phyloP scores from a whole-genome alignment of 2,888 invertebrate genomes.

The Ptilodon capucinus region DNA sequence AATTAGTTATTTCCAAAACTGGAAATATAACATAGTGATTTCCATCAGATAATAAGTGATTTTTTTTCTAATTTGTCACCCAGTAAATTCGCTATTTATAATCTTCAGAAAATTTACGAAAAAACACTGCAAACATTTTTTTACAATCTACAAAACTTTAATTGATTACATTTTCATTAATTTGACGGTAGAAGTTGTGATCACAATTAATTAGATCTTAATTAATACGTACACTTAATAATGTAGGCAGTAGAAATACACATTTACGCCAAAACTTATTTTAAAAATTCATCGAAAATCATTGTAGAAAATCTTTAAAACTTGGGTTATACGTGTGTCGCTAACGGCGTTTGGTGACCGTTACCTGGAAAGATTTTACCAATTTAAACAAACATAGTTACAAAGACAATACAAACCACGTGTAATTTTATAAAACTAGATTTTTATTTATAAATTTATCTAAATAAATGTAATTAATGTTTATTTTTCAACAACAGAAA shows the following conservation, averaged over 20 bases:
- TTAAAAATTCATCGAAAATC: constrained; percentile 39
- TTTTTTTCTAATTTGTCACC: neutral
- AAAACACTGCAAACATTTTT: constrained; percentile 6
- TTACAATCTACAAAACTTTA: constrained; percentile 20
- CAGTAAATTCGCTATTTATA: neutral
- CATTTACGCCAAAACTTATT: constrained; percentile 13
- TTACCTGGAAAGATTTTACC: constrained; percentile 63
- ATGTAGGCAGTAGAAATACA: constrained; percentile 6
- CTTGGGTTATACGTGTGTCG: constrained; percentile 83
- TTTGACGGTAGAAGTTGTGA: constrained; percentile 23
- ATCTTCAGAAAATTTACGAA: constrained; percentile 19
- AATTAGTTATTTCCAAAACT: too few species aligned
- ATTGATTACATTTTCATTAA: constrained; percentile 29
- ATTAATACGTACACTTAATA: constrained; percentile 18
- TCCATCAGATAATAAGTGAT: too few species aligned
- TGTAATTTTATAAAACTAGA: too few species aligned
- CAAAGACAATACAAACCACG: too few species aligned
- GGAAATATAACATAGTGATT: too few species aligned
- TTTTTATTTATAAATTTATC: too few species aligned
- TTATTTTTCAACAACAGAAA: too few species aligned
- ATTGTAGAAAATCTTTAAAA: constrained; percentile 32
- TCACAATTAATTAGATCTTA: constrained; percentile 18
- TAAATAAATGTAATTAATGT: too few species aligned
- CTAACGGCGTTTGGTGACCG: constrained; percentile 75
- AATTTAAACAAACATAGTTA: too few species aligned